These are phyloP conservation scores for Trididemnum miniatum DNA, from an alignment of 23 tunicate genomes.

Conservation along the genomic window DNA sequence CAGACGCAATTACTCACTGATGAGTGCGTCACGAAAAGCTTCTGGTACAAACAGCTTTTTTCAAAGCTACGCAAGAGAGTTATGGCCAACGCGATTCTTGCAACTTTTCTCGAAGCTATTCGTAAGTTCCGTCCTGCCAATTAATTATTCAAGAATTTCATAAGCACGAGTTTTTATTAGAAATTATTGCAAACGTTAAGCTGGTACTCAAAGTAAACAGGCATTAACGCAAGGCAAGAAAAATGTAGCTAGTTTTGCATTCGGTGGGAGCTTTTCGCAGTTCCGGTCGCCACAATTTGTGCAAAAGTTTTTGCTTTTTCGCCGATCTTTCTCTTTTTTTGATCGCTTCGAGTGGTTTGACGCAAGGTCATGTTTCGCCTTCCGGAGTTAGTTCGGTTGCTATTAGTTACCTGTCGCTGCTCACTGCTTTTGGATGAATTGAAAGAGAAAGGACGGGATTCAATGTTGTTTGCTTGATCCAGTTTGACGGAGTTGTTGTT, in stretches of 20 bases:
- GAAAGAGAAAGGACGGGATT: not conserved
- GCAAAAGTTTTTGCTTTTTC: constrained; percentile 28
- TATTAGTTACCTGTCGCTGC: not conserved
- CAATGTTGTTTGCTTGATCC: not conserved
- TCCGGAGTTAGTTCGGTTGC: not conserved
- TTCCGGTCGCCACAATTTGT: constrained; percentile 18
- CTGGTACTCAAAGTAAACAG: not conserved
- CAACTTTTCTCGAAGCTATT: too few relatives aligned
- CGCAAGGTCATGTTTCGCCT: not conserved
- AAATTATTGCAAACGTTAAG: not conserved
- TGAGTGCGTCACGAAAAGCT: too few relatives aligned
- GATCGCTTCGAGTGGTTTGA: constrained; percentile 1
- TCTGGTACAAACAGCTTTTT: too few relatives aligned
- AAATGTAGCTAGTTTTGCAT: not conserved
- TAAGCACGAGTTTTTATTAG: too few relatives aligned
- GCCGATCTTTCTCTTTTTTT: constrained; percentile 12
- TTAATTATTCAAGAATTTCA: too few relatives aligned
- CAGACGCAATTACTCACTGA: too few relatives aligned
- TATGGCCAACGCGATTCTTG: too few relatives aligned
- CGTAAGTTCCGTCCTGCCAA: too few relatives aligned
- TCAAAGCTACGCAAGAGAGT: too few relatives aligned
- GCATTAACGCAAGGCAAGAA: not conserved
- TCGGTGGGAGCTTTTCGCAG: not conserved
- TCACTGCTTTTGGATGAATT: not conserved
- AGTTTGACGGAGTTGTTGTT: not conserved